Evolutionary conservation across 2,888 invertebrate species (phyloP).

Genomic region (Ramazzottius varieornatus): DNA sequence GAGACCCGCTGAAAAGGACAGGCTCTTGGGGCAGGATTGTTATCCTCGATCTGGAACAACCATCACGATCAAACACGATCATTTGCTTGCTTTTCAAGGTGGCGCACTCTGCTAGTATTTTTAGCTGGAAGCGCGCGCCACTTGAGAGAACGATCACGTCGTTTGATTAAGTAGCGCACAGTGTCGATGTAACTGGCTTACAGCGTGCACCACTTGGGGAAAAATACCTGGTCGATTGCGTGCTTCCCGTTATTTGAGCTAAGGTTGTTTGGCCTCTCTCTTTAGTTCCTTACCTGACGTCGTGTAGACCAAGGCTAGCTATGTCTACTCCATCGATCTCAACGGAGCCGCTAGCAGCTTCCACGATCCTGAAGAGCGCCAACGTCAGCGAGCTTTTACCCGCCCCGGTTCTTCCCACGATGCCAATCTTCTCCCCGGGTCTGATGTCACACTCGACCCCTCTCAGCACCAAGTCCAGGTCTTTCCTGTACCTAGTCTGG

Average conservation of each 20-base stretch:
- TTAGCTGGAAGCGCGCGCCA: no score
- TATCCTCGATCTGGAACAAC: no score
- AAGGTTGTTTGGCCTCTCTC: no score
- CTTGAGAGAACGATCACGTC: no score
- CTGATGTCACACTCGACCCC: constrained; percentile 6
- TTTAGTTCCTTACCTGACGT: constrained; percentile 16
- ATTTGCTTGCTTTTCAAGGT: no score
- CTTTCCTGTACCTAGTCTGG: constrained; percentile 15
- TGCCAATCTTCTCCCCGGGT: constrained; percentile 6
- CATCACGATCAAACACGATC: no score
- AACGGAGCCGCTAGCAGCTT: constrained; percentile 13
- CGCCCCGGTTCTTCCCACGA: constrained; percentile 5
- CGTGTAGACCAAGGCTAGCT: constrained; percentile 15
- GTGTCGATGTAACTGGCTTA: no score
- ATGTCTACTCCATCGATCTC: constrained; percentile 17
- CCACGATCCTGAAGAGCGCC: constrained; percentile 18
- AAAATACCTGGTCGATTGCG: no score
- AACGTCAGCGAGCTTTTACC: constrained; percentile 17
- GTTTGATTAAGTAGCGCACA: no score
- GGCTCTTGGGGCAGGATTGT: constrained; percentile 34
- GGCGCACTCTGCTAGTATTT: no score
- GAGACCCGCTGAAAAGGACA: constrained; percentile 65
- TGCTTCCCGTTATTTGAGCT: no score
- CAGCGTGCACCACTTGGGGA: no score
- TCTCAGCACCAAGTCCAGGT: constrained; percentile 8